Conservation (phyloP, 1,140 invertebrate species). For the Zaprionus africanus region DNA sequence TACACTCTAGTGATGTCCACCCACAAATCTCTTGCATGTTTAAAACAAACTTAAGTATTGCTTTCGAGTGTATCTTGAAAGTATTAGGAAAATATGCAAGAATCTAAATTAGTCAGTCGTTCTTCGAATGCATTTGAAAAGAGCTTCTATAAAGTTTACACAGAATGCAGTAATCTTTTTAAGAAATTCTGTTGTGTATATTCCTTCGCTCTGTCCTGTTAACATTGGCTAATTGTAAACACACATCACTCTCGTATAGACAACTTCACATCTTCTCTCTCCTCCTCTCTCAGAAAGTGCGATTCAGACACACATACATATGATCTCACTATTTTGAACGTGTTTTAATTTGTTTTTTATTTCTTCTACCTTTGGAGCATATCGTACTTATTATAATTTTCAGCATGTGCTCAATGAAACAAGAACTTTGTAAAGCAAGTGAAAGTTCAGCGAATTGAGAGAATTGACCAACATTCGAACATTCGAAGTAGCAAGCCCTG, state of each 20-base stretch:
- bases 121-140: conserved; percentile 63
- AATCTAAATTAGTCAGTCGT: conserved; percentile 12
- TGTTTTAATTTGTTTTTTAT: conserved; percentile 37
- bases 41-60: neutral
- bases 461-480: conserved; percentile 32
- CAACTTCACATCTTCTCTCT: neutral
- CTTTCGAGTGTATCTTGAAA: conserved; percentile 15
- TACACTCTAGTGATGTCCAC: conserved; percentile 5
- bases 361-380: conserved; percentile 54
- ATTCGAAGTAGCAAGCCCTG: conserved; percentile 42
- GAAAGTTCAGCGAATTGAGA: conserved; percentile 34
- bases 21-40: conserved; percentile 34
- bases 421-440: conserved; percentile 64
- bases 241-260: conserved; percentile 9
- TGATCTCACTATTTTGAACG: conserved; percentile 11
- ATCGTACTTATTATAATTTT: conserved; percentile 70
- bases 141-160: conserved; percentile 34
- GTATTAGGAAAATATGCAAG: neutral
- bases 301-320: conserved; percentile 25
- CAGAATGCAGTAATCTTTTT: conserved; percentile 56
- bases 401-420: conserved; percentile 79
- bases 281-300: conserved; percentile 39
- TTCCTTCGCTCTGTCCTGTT: neutral
- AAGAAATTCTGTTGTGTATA: conserved; percentile 15
- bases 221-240: conserved; percentile 9